Conservation (phyloP, 2,113 vertebrate genomes). For the Ciconia boyciana region DNA sequence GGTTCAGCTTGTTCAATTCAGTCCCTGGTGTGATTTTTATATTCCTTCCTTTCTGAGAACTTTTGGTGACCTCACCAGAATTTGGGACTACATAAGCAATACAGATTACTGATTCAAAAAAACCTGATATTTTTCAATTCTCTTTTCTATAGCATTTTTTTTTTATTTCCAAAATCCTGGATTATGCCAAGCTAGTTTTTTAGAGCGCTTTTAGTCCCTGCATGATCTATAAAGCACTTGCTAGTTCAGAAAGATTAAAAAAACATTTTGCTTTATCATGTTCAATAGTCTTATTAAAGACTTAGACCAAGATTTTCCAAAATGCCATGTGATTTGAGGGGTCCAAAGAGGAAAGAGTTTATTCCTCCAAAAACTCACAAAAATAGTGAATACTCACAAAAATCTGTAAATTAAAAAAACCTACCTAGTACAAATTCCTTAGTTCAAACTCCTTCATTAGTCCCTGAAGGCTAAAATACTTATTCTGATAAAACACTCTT, state of each 20-base stretch:
- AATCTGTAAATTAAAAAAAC: neutral
- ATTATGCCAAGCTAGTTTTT: neutral
- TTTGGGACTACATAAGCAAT: neutral
- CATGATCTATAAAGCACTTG: neutral
- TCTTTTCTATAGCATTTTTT: neutral
- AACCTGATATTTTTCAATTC: neutral
- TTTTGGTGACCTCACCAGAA: neutral
- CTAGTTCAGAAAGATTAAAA: neutral
- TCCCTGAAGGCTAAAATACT: neutral
- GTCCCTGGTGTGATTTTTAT: neutral
- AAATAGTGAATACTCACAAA: neutral
- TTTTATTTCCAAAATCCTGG: neutral
- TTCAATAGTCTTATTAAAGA: neutral
- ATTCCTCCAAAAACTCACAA: neutral
- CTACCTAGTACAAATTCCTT: neutral
- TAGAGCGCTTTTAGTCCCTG: neutral
- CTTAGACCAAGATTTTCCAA: neutral
- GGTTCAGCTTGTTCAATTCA: neutral
- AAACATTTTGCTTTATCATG: neutral
- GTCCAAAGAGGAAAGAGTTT: neutral
- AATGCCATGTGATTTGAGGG: neutral
- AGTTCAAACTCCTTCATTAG: neutral
- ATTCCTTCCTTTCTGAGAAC: neutral
- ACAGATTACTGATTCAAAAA: neutral
- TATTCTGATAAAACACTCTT: neutral